Evolutionary conservation across 2,888 invertebrate species (phyloP).

Genomic region (Rambutsinella grinnellia): DNA sequence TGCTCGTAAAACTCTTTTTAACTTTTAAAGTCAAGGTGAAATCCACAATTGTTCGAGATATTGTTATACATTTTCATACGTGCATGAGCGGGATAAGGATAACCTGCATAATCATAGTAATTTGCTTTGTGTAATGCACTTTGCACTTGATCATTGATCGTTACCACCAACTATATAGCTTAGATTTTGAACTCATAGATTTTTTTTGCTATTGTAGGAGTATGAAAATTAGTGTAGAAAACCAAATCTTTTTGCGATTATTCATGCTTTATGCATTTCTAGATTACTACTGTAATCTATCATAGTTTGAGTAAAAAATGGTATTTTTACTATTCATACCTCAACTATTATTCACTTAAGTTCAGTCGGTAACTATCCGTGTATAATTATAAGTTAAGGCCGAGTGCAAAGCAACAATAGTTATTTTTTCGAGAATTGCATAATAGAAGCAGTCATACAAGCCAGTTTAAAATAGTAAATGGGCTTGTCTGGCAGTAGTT

Average conservation of each 20-base stretch:
- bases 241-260: constrained; percentile 14
- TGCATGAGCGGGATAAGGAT: neutral
- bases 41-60: neutral
- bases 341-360: neutral
- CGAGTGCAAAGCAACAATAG: constrained; percentile 11
- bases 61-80: neutral
- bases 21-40: constrained; percentile 40
- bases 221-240: constrained; percentile 34
- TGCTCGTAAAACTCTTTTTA: constrained; percentile 1
- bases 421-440: neutral
- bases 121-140: neutral
- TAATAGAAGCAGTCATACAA: neutral
- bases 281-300: constrained; percentile 12
- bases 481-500: neutral
- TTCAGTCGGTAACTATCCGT: neutral
- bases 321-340: neutral
- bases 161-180: neutral
- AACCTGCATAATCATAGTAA: neutral
- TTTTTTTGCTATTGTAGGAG: too few species aligned
- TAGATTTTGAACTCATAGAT: too few species aligned
- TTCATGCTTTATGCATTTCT: constrained; percentile 44
- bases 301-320: neutral
- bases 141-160: neutral
- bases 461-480: neutral
- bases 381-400: constrained; percentile 40